phyloP scores from a whole-genome alignment of 92 coral and sea anemone species.

The Phenganax marumi region DNA sequence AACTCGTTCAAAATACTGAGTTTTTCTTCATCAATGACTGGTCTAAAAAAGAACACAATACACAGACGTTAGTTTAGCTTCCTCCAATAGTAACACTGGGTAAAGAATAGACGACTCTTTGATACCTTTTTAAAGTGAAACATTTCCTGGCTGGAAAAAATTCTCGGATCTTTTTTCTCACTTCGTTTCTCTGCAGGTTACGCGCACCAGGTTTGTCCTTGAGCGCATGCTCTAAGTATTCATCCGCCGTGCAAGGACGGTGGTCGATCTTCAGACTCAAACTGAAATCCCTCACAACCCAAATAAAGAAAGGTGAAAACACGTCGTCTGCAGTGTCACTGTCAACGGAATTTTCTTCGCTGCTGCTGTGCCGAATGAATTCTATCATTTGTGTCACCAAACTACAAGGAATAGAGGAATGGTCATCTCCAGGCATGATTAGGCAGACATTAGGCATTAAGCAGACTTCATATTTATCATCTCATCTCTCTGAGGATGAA shows the following conservation, averaged over 20 bases:
- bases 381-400: conserved; percentile 39
- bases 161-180: conserved; percentile 41
- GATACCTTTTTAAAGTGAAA: conserved; percentile 40
- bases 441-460: too few relatives aligned
- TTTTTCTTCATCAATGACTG: conserved; percentile 43
- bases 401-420: neutral
- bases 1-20: conserved; percentile 27
- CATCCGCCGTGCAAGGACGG: conserved; percentile 42
- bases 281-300: conserved; percentile 42
- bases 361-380: conserved; percentile 22
- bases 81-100: neutral
- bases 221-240: conserved; percentile 49
- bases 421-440: neutral
- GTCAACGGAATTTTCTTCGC: neutral
- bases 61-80: neutral
- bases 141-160: conserved; percentile 30
- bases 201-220: conserved; percentile 42
- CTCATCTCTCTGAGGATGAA: too few relatives aligned
- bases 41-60: conserved; percentile 2
- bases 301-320: conserved; percentile 35
- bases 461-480: too few relatives aligned
- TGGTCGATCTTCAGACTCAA: conserved; percentile 42
- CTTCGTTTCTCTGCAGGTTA: conserved; percentile 40
- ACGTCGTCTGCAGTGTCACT: neutral
- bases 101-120: neutral